Evolutionary conservation across 2,888 invertebrate genomes (phyloP).

Genomic region (Allygus modestus): DNA sequence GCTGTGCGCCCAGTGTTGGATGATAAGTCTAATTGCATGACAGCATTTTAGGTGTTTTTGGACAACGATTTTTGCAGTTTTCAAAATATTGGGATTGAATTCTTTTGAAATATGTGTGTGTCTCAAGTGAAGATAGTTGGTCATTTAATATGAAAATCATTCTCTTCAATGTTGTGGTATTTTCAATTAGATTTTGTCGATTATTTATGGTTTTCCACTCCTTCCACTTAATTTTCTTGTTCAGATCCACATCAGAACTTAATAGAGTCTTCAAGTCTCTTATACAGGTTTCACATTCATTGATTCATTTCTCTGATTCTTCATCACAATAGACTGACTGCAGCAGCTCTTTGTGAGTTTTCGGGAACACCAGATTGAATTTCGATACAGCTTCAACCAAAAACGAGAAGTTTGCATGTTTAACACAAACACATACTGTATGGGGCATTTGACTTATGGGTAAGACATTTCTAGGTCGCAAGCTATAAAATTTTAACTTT

Average conservation of each 20-base stretch:
- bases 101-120: constrained; percentile 5
- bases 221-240: background rate
- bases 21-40: constrained; percentile 7
- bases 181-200: background rate
- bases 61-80: background rate
- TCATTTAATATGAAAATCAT: background rate
- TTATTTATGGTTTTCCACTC: constrained; percentile 23
- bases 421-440: constrained; percentile 26
- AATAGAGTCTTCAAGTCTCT: background rate
- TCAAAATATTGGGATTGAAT: constrained; percentile 19
- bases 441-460: too few species aligned
- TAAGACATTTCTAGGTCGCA: constrained; percentile 26
- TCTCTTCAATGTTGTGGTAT: background rate
- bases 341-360: background rate
- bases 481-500: constrained; percentile 13
- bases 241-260: too few species aligned
- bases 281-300: constrained; percentile 26
- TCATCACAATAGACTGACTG: constrained; percentile 10
- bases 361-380: background rate
- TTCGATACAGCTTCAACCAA: constrained; percentile 19
- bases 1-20: background rate
- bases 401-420: constrained; percentile 39
- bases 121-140: background rate
- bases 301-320: constrained; percentile 5
- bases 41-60: background rate